These are phyloP conservation scores for Nipponia nippon DNA, from an alignment of 2,113 vertebrate genomes.

Conservation along the genomic window DNA sequence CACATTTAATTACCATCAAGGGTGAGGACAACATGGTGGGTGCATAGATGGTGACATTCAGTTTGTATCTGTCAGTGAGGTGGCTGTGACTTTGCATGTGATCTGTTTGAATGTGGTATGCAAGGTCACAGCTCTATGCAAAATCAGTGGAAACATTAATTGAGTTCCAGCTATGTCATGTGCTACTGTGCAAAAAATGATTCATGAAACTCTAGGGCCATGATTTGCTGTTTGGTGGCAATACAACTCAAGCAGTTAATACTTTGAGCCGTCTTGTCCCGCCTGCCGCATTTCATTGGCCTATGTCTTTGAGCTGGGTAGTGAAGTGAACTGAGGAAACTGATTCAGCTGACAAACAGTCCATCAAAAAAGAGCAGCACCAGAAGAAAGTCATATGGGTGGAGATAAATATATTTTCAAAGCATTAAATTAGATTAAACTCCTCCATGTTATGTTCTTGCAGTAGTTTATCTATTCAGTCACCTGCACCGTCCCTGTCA, in stretches of 20 bases:
- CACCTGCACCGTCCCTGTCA: background rate
- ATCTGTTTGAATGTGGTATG: background rate
- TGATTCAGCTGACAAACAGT: background rate
- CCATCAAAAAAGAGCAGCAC: background rate
- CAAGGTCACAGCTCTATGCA: background rate
- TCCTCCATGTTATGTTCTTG: background rate
- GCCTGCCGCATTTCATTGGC: background rate
- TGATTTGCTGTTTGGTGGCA: background rate
- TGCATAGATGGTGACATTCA: background rate
- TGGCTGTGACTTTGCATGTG: background rate
- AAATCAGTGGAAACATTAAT: background rate
- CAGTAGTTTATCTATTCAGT: background rate
- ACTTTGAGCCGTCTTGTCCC: background rate
- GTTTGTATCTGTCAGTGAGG: background rate
- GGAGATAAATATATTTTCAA: background rate
- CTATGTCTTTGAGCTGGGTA: background rate
- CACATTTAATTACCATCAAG: conserved; percentile 8
- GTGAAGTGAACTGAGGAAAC: background rate
- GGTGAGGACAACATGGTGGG: background rate
- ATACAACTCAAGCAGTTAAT: background rate
- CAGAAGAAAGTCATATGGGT: background rate
- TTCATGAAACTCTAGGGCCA: background rate
- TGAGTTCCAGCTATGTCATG: background rate
- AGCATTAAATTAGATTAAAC: background rate
- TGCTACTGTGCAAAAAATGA: background rate